Base-by-base conservation (phyloP, 1,140 invertebrate genomes). In the Mya arenaria region DNA sequence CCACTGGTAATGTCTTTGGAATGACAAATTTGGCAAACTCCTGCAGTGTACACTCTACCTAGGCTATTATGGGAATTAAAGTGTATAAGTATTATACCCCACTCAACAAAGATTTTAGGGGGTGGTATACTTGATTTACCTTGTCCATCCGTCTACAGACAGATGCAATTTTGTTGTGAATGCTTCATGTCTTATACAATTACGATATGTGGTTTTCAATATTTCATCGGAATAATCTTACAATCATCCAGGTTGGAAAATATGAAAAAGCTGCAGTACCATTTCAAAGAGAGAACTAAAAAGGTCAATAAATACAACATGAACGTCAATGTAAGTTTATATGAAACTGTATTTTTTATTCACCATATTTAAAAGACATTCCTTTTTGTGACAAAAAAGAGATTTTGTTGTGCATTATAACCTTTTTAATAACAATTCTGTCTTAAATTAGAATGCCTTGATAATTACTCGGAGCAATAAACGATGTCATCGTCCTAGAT, bases 321-420 rank as follows among this genome's bases (percentile, higher is more conserved):
- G 5, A 75, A 63, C 34, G 56, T 41, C 32, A 37, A 65, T 75
- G 73, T 75, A 75, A 75, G 58, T 75, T 25, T 15, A n/a, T 66
- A 1, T 19, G n/a, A 3, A 1, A 1, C 10, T 8, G 8, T 28
- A n/a, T 60, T 60, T n/a, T 10, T 25, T 60, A 13, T 13, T 13
- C 25, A n/a, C 8, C 23, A n/a, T 60, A 23, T 60, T 8, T n/a
- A 13, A 8, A n/a, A n/a, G 56, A 15, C 10, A 60, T 8, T 60
- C 8, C 28, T 8, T n/a, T 15, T 25, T 8, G 8, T 60, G 8
- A 13, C 8, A 8, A 8, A 13, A 60, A 25, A 25, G 28, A 17
- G 17, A 8, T 8, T 10, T 13, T 25, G 56, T 13, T 13, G 6
- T 8, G 8, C 8, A 28, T 60, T 60, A 60, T 25, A 60, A 10